These are phyloP conservation scores for Stegophylla sp. DNA, from an alignment of 2,888 invertebrate species.

Conservation along the genomic window DNA sequence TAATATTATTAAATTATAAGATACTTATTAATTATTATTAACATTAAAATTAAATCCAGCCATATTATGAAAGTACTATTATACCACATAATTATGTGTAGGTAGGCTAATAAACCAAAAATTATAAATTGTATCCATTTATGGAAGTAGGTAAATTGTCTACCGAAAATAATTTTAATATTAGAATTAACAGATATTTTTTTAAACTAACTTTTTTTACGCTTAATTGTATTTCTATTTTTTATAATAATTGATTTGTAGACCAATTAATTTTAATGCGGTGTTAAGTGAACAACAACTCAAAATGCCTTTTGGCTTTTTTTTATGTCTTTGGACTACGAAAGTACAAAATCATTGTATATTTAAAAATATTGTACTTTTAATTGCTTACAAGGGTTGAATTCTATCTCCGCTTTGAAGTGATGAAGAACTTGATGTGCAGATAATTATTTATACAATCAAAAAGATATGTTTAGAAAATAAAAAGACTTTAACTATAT, in stretches of 20 bases:
- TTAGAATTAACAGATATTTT: conserved; percentile 53
- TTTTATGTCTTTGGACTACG: conserved; percentile 21
- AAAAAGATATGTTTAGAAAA: conserved; percentile 41
- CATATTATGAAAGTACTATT: conserved; percentile 33
- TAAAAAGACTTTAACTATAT: conserved; percentile 45
- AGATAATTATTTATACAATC: conserved; percentile 47
- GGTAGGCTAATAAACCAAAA: conserved; percentile 49
- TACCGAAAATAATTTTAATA: conserved; percentile 34
- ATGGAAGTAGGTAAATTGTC: conserved; percentile 25
- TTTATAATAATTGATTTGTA: conserved; percentile 47
- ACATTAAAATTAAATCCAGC: conserved; percentile 39
- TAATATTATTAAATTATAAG: conserved; percentile 30
- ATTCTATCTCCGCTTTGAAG: conserved; percentile 19
- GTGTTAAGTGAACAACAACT: conserved; percentile 49
- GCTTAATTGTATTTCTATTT: conserved; percentile 58
- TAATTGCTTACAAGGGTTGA: conserved; percentile 15
- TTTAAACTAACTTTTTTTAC: conserved; percentile 57
- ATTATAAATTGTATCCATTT: conserved; percentile 41
- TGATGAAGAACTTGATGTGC: not conserved
- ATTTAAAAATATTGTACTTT: conserved; percentile 44
- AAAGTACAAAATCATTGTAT: conserved; percentile 46
- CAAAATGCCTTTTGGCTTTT: conserved; percentile 24
- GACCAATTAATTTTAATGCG: conserved; percentile 47
- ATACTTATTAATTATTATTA: conserved; percentile 47
- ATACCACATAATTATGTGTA: conserved; percentile 40